Evolutionary conservation across 2,888 invertebrate species (phyloP).

Genomic region (Quadriops clusia): DNA sequence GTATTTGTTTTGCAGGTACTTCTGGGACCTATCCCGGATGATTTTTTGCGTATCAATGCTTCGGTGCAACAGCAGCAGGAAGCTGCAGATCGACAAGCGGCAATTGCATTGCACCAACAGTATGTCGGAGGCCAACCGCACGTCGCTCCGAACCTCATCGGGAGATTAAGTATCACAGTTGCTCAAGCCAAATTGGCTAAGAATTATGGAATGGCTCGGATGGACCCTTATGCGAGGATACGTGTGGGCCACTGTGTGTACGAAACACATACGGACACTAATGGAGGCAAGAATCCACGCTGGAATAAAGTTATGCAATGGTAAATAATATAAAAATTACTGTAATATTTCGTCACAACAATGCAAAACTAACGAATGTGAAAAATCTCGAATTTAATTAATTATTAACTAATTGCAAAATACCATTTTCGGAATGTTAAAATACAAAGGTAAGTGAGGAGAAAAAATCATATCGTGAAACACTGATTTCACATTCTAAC

Average conservation of each 20-base stretch:
- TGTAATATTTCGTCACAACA: constrained; percentile 1
- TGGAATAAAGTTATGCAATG: constrained; percentile 95
- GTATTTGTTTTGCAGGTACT: constrained; percentile 46
- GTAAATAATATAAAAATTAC: constrained; percentile 39
- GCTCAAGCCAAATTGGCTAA: constrained; percentile 85
- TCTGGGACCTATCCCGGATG: constrained; percentile 65
- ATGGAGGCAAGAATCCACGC: constrained; percentile 87
- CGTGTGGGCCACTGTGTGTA: constrained; percentile 89
- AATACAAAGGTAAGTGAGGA: too few species aligned
- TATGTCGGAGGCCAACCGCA: constrained; percentile 24
- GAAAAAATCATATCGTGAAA: too few species aligned
- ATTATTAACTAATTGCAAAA: too few species aligned
- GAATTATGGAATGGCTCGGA: constrained; percentile 88
- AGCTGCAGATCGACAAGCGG: constrained; percentile 68
- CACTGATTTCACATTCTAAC: too few species aligned
- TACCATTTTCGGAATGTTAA: too few species aligned
- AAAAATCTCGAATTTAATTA: too few species aligned
- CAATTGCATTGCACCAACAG: constrained; percentile 59
- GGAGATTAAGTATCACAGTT: constrained; percentile 73
- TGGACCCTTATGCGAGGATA: constrained; percentile 92
- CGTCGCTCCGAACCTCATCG: constrained; percentile 42
- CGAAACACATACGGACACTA: constrained; percentile 90
- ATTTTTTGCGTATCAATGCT: constrained; percentile 54
- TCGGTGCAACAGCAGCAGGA: constrained; percentile 54
- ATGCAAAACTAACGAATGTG: too few species aligned